Base-by-base conservation (phyloP, 2,113 vertebrate species). In the Chloroceryle aenea region DNA sequence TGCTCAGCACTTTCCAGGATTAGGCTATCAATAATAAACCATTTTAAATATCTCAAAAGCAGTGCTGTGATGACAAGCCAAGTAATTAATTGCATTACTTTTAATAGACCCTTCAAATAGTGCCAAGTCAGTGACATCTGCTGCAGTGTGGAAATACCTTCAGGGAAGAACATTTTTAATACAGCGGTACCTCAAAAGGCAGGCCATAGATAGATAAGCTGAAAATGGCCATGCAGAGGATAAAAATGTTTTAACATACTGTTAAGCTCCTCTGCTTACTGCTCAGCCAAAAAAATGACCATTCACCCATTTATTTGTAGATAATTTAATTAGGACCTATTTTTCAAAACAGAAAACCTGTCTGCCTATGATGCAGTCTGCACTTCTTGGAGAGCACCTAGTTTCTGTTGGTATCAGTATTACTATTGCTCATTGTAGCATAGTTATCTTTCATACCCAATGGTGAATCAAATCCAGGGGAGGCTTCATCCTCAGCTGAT, bases 121-220 rank as follows among this genome's bases (percentile, higher is more conserved):
- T 96, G 98, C 98, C 98, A 98, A 97, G 98, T 95, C 95, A 89
- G 97, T 97, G 98, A 97, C 97, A 98, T 98, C 97, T 98, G 97
- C 96, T 96, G 91, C 86, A 90, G 89, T 38, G 45, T 80, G 64
- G 87, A 87, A 94, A 96, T 96, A 97, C 96, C 97, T 98, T 98
- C 94, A 89, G 97, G 97, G 96, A 97, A 97, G 95, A 97, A 87
- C 90, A 96, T 97, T 98, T 98, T 98, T 97, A 96, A 97, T 96
- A 74, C 0, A 1, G 38, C 48, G 62, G 87, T 92, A 94, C 96
- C 96, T 95, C 97, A 98, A 97, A 98, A 97, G 93, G 93, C 95
- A 95, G 95, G 73, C 91, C 96, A 84, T n/a, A 94, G 96, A 91
- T 80, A 92, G 95, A 87, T 85, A 89, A 85, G 66, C 87, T 97